These are phyloP conservation scores for Vandiemenella viatica DNA, from an alignment of 2,888 invertebrate genomes.

Conservation along the genomic window DNA sequence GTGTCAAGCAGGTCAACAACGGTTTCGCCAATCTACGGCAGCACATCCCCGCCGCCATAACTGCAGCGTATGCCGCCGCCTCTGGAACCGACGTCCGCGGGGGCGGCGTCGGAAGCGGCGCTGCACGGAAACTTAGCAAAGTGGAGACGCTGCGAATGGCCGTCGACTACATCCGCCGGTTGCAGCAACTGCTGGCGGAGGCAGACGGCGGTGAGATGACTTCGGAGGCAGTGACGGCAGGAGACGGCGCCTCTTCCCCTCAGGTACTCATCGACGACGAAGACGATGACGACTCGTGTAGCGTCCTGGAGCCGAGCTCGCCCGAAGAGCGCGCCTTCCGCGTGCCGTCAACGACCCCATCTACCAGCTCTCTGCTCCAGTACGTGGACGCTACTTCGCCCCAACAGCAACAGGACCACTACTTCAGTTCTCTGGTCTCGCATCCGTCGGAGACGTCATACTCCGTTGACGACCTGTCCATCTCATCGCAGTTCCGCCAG, in stretches of 20 bases:
- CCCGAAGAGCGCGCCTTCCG: not conserved
- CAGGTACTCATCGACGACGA: slow-evolving; percentile 25
- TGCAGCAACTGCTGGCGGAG: slow-evolving; percentile 58
- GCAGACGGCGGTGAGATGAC: slow-evolving; percentile 32
- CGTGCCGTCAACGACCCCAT: not conserved
- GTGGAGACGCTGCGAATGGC: slow-evolving; percentile 82
- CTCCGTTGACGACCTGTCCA: too few species aligned
- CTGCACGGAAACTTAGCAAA: slow-evolving; percentile 51
- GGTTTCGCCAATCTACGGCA: slow-evolving; percentile 77
- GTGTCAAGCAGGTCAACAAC: slow-evolving; percentile 84
- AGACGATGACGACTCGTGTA: slow-evolving; percentile 16
- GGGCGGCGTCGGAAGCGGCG: slow-evolving; percentile 27
- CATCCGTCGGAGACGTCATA: not conserved
- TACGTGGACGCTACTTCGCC: not conserved
- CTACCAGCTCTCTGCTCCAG: not conserved
- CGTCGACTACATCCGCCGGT: slow-evolving; percentile 72
- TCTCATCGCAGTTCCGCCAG: too few species aligned
- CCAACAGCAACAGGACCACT: not conserved
- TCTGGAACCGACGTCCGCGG: slow-evolving; percentile 47
- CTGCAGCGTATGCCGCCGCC: slow-evolving; percentile 47
- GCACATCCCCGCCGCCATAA: slow-evolving; percentile 72
- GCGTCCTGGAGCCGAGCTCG: slow-evolving; percentile 24
- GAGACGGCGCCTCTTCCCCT: slow-evolving; percentile 16
- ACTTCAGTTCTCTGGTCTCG: not conserved
- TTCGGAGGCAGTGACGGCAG: slow-evolving; percentile 28